Evolutionary conservation across 2,113 vertebrate species (phyloP).

Genomic region (Apodemus speciosus): DNA sequence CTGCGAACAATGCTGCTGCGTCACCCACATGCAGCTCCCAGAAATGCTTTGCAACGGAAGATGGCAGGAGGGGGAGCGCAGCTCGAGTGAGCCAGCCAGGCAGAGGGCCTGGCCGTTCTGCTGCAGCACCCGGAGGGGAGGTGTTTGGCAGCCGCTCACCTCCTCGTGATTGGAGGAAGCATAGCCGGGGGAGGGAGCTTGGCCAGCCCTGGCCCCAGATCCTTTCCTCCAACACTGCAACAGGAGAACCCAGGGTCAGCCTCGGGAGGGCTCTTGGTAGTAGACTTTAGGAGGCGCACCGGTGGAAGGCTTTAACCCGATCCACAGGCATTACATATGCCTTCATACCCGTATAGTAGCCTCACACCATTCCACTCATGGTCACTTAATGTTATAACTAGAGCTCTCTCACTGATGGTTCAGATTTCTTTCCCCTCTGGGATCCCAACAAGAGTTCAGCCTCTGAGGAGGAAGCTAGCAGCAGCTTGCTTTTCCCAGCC

Average conservation of each 20-base stretch:
- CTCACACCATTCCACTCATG: conserved; percentile 7
- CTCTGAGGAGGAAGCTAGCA: neutral
- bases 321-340: neutral
- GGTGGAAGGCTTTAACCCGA: conserved; percentile 52
- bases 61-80: conserved; percentile 84
- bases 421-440: neutral
- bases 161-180: conserved; percentile 79
- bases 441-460: neutral
- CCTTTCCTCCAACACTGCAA: conserved; percentile 76
- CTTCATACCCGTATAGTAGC: neutral
- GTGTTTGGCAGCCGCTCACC: conserved; percentile 55
- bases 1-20: conserved; percentile 90
- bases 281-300: conserved; percentile 63
- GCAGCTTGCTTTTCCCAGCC: neutral
- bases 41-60: conserved; percentile 92
- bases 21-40: conserved; percentile 92
- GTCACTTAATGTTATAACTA: conserved; percentile 12
- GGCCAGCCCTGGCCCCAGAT: conserved; percentile 42
- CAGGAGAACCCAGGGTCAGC: conserved; percentile 69
- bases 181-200: conserved; percentile 12
- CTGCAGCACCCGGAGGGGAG: conserved; percentile 84
- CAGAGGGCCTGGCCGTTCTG: conserved; percentile 84
- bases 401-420: neutral
- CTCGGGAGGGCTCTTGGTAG: conserved; percentile 46
- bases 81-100: conserved; percentile 72